A percentile compares a stretch with the other conserved stretches of the same genome.
phyloP scores from a whole-genome alignment of 1,140 invertebrate species.

The Bradysia coprophila region DNA sequence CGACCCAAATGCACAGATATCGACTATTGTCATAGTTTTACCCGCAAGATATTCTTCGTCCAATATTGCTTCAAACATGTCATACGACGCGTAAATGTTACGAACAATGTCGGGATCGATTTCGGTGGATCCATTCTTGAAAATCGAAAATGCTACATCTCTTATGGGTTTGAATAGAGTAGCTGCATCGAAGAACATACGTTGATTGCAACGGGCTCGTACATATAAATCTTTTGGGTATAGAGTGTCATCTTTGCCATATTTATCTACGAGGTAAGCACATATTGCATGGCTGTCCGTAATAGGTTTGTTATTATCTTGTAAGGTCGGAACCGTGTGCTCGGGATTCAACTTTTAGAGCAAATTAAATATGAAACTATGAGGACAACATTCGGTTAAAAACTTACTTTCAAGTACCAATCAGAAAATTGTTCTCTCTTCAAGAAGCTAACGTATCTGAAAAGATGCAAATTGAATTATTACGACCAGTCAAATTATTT shows the following conservation, averaged over 20 bases:
- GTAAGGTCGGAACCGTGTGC: conserved; percentile 32
- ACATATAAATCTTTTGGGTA: conserved; percentile 32
- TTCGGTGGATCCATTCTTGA: conserved; percentile 10
- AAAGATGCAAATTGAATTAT: no score
- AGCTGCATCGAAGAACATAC: conserved; percentile 37
- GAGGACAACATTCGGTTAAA: no score
- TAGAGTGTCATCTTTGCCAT: conserved; percentile 27
- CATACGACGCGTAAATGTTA: conserved; percentile 27
- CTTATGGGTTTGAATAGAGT: conserved; percentile 39
- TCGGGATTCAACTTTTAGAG: conserved; percentile 35
- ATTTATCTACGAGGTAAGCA: conserved; percentile 33
- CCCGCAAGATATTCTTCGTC: conserved; percentile 26
- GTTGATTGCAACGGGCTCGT: conserved; percentile 31
- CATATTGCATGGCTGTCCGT: conserved; percentile 35
- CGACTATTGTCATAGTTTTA: conserved; percentile 24
- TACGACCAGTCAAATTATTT: no score
- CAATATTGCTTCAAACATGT: no score
- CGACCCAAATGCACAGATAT: conserved; percentile 20
- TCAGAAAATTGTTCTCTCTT: no score
- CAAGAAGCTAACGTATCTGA: no score
- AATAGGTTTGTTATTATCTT: conserved; percentile 33
- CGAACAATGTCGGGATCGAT: conserved; percentile 11
- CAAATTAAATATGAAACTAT: no score
- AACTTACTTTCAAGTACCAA: no score
- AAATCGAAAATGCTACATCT: conserved; percentile 16